Percentiles rank a stretch among this genome's conserved stretches.
These are phyloP conservation scores for Clamator glandarius DNA, from an alignment of 2,797 vertebrate species.

Conservation along the genomic window DNA sequence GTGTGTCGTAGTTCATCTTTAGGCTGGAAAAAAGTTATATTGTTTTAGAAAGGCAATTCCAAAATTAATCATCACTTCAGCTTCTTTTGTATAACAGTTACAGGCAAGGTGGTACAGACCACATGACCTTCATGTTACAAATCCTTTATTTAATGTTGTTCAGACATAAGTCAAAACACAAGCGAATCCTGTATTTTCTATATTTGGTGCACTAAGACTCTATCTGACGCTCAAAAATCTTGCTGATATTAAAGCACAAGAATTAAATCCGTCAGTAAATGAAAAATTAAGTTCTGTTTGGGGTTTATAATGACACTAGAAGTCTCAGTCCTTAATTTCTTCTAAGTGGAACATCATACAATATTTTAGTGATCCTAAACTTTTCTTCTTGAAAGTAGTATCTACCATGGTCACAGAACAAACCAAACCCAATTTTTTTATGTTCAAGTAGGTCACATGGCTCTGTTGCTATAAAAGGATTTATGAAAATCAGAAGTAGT, in stretches of 20 bases:
- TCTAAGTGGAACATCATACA: not conserved
- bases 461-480: not conserved
- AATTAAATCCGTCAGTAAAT: not conserved
- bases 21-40: slow-evolving; percentile 71
- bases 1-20: slow-evolving; percentile 72
- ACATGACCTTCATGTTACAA: not conserved
- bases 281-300: not conserved
- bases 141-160: not conserved
- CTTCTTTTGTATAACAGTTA: not conserved
- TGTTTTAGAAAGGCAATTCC: not conserved
- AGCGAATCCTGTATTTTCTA: not conserved
- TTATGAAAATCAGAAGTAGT: not conserved
- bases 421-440: not conserved
- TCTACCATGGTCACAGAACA: not conserved
- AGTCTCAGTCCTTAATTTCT: not conserved
- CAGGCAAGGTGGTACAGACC: not conserved
- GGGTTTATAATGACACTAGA: not conserved
- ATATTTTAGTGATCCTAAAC: not conserved
- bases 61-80: not conserved
- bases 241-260: not conserved
- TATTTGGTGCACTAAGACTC: not conserved
- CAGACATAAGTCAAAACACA: not conserved
- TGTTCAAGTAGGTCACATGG: not conserved
- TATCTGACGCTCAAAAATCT: not conserved
- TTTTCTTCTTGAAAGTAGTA: not conserved